phyloP scores from a whole-genome alignment of 2,797 vertebrate genomes.

The Pteropus rufus region DNA sequence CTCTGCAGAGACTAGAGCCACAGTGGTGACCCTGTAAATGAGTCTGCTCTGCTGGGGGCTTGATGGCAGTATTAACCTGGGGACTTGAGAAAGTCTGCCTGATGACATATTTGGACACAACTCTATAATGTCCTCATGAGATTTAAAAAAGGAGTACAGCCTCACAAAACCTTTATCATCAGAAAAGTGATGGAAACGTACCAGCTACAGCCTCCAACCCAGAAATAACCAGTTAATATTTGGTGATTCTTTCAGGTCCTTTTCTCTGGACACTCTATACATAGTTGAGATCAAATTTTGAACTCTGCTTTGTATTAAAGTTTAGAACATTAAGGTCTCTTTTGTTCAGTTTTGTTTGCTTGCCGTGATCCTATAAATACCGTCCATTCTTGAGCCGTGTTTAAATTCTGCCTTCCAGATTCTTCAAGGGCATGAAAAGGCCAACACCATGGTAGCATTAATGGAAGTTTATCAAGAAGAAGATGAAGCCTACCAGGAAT shows the following conservation, averaged over 20 bases:
- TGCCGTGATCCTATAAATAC: background rate
- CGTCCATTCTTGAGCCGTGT: background rate
- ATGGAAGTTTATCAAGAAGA: constrained; percentile 92
- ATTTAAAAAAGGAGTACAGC: background rate
- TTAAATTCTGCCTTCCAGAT: constrained; percentile 83
- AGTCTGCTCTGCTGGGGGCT: background rate
- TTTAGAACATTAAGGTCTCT: background rate
- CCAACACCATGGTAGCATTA: constrained; percentile 89
- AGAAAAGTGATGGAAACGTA: background rate
- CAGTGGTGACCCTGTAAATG: background rate
- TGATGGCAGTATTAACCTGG: background rate
- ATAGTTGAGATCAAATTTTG: background rate
- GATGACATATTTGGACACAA: background rate
- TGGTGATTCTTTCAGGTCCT: background rate
- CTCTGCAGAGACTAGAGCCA: background rate
- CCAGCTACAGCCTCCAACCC: too few species aligned
- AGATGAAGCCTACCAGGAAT: constrained; percentile 90
- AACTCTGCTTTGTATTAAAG: background rate
- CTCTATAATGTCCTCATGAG: background rate
- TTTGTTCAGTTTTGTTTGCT: background rate
- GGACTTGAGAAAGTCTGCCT: background rate
- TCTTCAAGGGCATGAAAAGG: constrained; percentile 86
- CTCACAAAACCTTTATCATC: background rate
- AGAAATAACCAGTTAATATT: background rate
- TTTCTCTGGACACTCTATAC: background rate